phyloP scores from a whole-genome alignment of 2,797 vertebrate species.

The Mormyrops boulengeri region DNA sequence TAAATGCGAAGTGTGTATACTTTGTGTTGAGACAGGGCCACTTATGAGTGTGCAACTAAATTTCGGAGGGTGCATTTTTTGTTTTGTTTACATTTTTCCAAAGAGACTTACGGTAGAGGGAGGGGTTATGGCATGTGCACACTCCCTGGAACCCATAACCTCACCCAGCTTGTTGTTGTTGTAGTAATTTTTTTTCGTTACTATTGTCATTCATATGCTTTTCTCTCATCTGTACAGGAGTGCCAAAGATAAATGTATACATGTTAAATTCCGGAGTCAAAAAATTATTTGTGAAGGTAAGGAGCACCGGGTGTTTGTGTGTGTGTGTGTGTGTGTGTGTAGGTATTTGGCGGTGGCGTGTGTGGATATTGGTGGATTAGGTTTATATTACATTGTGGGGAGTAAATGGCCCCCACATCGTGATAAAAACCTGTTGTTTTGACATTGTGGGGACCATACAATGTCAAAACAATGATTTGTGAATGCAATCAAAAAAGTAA shows the following conservation, averaged over 20 bases:
- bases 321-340: background rate
- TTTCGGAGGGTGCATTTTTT: background rate
- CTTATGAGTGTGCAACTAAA: background rate
- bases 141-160: background rate
- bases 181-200: background rate
- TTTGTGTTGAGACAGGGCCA: background rate
- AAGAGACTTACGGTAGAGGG: background rate
- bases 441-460: no score
- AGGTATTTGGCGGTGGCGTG: background rate
- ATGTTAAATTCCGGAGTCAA: slow-evolving; percentile 84
- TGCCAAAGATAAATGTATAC: slow-evolving; percentile 76
- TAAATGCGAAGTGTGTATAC: background rate
- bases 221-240: slow-evolving; percentile 61
- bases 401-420: no score
- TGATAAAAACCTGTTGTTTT: no score
- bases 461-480: no score
- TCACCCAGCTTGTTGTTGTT: background rate
- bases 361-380: background rate
- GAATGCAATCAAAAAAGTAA: no score
- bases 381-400: no score
- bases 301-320: background rate
- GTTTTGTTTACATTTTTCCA: background rate
- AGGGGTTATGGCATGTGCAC: background rate
- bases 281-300: slow-evolving; percentile 84
- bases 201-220: background rate